Percentiles rank a stretch among this genome's conserved stretches.
These are phyloP conservation scores for Keiferia lycopersicella DNA, from an alignment of 2,888 invertebrate species.

Conservation along the genomic window DNA sequence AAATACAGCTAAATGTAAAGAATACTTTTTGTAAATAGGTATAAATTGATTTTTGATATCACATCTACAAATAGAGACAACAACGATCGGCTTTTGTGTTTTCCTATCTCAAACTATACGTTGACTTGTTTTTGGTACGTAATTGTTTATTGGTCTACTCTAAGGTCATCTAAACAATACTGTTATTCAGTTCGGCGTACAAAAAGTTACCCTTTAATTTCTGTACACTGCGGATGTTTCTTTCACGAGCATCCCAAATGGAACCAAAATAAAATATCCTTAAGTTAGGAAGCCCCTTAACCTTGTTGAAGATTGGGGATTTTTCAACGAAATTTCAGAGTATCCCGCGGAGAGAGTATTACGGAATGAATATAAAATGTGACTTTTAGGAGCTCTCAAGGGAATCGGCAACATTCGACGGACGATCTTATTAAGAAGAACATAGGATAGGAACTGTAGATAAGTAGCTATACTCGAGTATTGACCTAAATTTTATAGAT, in stretches of 20 bases:
- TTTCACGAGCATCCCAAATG: not conserved
- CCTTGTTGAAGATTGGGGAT: conserved; percentile 1
- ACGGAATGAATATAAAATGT: conserved; percentile 1
- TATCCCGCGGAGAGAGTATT: not conserved
- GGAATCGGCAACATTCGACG: not conserved
- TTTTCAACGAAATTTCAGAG: conserved; percentile 4
- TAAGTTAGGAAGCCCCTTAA: not conserved
- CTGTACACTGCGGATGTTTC: not conserved
- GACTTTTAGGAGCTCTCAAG: not conserved
- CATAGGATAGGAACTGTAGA: not conserved
- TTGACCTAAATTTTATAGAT: no score
- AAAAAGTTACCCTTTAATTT: not conserved
- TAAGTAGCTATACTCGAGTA: no score
- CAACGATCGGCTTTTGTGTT: no score
- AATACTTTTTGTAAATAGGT: no score
- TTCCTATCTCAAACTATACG: no score
- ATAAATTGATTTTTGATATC: no score
- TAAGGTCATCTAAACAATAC: not conserved
- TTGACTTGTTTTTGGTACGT: no score
- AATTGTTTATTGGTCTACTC: no score
- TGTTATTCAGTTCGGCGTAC: not conserved
- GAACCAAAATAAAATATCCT: conserved; percentile 7
- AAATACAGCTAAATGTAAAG: no score
- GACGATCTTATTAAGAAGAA: not conserved
- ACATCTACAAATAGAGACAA: no score